phyloP scores from a whole-genome alignment of 2,888 invertebrate species.

The Chloroclysta siterata region DNA sequence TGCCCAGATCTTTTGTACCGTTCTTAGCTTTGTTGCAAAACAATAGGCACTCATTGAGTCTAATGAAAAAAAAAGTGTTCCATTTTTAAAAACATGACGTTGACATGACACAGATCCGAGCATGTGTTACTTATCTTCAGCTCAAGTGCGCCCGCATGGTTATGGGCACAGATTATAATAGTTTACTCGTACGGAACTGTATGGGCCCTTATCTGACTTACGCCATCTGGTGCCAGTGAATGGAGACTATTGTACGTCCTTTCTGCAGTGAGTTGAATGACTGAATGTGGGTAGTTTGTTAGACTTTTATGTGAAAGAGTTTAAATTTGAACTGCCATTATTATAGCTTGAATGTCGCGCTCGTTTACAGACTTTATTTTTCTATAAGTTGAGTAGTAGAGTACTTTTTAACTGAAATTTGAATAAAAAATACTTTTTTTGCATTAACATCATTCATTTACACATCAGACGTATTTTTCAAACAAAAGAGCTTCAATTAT shows the following conservation, averaged over 20 bases:
- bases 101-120: conserved; percentile 37
- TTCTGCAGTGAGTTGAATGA: conserved; percentile 23
- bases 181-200: conserved; percentile 10
- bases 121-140: conserved; percentile 48
- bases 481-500: too few relatives aligned
- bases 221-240: conserved; percentile 51
- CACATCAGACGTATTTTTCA: too few relatives aligned
- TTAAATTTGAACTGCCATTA: not conserved
- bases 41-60: conserved; percentile 30
- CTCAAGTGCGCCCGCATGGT: conserved; percentile 51
- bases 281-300: conserved; percentile 33
- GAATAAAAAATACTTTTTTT: too few relatives aligned
- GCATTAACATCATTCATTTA: too few relatives aligned
- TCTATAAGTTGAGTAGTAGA: too few relatives aligned
- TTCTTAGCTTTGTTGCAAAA: conserved; percentile 29
- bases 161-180: conserved; percentile 23
- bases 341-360: not conserved
- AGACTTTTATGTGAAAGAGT: conserved; percentile 18
- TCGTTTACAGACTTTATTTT: not conserved
- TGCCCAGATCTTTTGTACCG: conserved; percentile 25
- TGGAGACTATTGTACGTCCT: conserved; percentile 43
- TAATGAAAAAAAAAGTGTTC: conserved; percentile 36
- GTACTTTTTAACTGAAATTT: too few relatives aligned
- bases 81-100: conserved; percentile 30
- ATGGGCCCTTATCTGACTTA: conserved; percentile 47